Percentiles rank a stretch among this genome's conserved stretches.
Evolutionary conservation across 2,888 invertebrate genomes (phyloP).

Genomic region (Phaonia tiefii): DNA sequence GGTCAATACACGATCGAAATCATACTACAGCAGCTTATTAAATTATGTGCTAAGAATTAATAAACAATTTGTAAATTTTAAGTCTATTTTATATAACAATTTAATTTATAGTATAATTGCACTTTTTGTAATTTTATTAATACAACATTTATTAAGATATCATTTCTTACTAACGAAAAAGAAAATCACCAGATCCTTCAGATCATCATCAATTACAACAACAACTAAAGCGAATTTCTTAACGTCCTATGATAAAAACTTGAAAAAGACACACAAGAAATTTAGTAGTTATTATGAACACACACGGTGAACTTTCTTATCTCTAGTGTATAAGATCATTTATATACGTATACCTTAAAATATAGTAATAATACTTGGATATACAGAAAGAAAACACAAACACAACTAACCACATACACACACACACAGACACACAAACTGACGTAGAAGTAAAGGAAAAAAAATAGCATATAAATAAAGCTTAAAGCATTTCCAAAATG

Average conservation of each 20-base stretch:
- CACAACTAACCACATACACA: not conserved
- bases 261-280: conserved; percentile 27
- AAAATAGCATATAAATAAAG: conserved; percentile 69
- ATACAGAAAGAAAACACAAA: conserved; percentile 14
- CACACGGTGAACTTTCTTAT: conserved; percentile 66
- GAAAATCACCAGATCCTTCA: conserved; percentile 2
- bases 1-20: not conserved
- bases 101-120: conserved; percentile 65
- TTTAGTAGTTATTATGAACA: conserved; percentile 22
- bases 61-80: conserved; percentile 66
- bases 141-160: conserved; percentile 61
- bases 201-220: conserved; percentile 18
- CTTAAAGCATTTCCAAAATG: conserved; percentile 65
- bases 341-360: conserved; percentile 33
- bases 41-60: conserved; percentile 49
- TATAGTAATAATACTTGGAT: conserved; percentile 30
- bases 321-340: conserved; percentile 34
- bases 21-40: conserved; percentile 53
- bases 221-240: conserved; percentile 31
- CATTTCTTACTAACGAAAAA: conserved; percentile 29
- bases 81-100: conserved; percentile 66
- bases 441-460: conserved; percentile 33
- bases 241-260: conserved; percentile 32
- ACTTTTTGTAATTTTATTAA: conserved; percentile 67
- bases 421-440: conserved; percentile 23